phyloP scores from a whole-genome alignment of 2,113 vertebrate genomes.

The Agapornis roseicollis region DNA sequence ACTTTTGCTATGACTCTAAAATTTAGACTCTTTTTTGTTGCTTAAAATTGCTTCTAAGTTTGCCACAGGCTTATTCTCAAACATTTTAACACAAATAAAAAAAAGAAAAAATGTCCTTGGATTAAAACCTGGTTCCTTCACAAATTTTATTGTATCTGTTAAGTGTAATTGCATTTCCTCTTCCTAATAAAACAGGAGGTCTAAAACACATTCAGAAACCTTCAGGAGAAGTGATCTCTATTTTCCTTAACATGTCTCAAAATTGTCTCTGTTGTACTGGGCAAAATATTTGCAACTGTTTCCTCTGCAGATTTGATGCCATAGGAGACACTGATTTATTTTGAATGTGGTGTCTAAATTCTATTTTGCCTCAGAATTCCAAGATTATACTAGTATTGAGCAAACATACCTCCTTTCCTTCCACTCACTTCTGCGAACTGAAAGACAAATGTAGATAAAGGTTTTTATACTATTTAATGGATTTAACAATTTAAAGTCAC shows the following conservation, averaged over 20 bases:
- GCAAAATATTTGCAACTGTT: slow-evolving; percentile 64
- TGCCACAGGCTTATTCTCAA: background rate
- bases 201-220: slow-evolving; percentile 53
- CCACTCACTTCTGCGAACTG: background rate
- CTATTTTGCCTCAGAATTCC: slow-evolving; percentile 9
- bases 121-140: slow-evolving; percentile 38
- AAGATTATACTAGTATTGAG: slow-evolving; percentile 15
- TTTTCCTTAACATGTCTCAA: slow-evolving; percentile 56
- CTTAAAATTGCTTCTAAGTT: background rate
- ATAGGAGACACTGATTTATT: slow-evolving; percentile 28
- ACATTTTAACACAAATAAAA: slow-evolving; percentile 34
- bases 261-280: slow-evolving; percentile 17
- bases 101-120: slow-evolving; percentile 1
- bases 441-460: background rate
- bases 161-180: slow-evolving; percentile 41
- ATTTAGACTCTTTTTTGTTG: background rate
- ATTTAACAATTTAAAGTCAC: background rate
- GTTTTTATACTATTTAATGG: background rate
- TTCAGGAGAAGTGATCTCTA: slow-evolving; percentile 33
- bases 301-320: slow-evolving; percentile 23
- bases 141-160: slow-evolving; percentile 42
- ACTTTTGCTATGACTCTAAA: background rate
- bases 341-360: slow-evolving; percentile 10
- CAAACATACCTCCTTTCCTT: background rate
- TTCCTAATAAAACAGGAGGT: slow-evolving; percentile 40